Base-by-base conservation (phyloP, 2,888 invertebrate genomes). In the Anthoptus insignis region DNA sequence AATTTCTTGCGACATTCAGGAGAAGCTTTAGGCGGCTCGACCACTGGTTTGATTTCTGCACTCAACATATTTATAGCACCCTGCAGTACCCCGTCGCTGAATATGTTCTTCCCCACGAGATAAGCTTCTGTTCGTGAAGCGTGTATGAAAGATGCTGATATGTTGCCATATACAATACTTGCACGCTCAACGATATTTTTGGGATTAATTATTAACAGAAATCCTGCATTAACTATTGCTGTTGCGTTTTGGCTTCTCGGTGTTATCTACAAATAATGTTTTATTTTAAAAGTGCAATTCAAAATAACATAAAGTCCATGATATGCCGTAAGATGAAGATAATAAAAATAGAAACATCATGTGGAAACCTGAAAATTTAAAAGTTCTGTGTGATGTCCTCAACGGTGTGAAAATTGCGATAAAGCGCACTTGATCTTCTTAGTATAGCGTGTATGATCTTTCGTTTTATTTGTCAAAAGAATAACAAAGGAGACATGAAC, bases 211-310 rank as follows among this genome's bases (percentile, higher is more conserved):
- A 95, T 93, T n/a, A 96, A 77, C 0, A 96, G 87, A 74, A 97
- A 97, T 0, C 95, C 97, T 2, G 96, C 96, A 77, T 97, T 97
- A 0, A 97, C 96, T 65, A 96, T 95, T 0, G 97, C 97, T 76
- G 97, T 94, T 0, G 97, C 95, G 78, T 97, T 97, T 86, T 96
- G 96, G 34, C 95, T 95, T 70, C 97, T 90, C 0, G 96, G 95
- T 5, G 27, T 7, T 5, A 27, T 27, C 27, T 27, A 7, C 7
- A 27, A 27, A 27, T 27, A 7, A 27, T 27, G 7, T 27, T 7
- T 27, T 27, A 27, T 7, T 5, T 5, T 27, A 27, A 27, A 27
- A 27, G 27, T 27, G 5, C 27, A n/a, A n/a, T n/a, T n/a, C n/a
- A n/a, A n/a, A n/a, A n/a, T n/a, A n/a, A n/a, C n/a, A n/a, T n/a